These are phyloP conservation scores for Trogon melanurus DNA, from an alignment of 2,113 vertebrate species.

Conservation along the genomic window DNA sequence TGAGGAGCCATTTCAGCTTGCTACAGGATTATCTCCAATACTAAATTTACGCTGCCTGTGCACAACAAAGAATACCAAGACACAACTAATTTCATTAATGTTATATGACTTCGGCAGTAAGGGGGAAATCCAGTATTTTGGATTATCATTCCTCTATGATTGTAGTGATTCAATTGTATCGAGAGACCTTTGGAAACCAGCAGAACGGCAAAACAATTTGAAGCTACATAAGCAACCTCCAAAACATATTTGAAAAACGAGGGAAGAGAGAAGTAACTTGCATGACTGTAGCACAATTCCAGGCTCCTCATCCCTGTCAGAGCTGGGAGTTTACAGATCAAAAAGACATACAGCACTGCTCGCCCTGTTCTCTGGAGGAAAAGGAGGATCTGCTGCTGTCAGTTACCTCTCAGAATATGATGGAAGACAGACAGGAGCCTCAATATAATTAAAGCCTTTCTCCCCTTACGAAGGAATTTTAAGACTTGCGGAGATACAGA, in stretches of 20 bases:
- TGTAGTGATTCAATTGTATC: background rate
- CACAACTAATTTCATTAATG: background rate
- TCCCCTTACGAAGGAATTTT: background rate
- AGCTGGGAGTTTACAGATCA: background rate
- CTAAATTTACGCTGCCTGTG: background rate
- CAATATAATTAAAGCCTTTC: slow-evolving; percentile 31
- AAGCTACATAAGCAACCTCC: background rate
- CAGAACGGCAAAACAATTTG: background rate
- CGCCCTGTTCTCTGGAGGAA: fast-evolving
- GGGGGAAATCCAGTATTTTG: background rate
- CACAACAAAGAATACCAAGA: background rate
- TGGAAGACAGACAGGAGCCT: background rate
- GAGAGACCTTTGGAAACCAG: background rate
- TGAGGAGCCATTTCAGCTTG: background rate
- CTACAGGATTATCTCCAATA: background rate
- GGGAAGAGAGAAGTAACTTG: background rate
- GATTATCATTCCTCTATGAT: background rate
- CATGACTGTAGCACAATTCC: background rate
- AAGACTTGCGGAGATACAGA: background rate
- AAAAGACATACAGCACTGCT: background rate
- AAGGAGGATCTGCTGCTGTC: slow-evolving; percentile 37
- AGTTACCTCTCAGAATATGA: background rate
- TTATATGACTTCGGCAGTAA: background rate
- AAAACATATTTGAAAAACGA: background rate
- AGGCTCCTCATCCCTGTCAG: background rate